phyloP scores from a whole-genome alignment of 1,140 invertebrate genomes.

The Bradysia coprophila region DNA sequence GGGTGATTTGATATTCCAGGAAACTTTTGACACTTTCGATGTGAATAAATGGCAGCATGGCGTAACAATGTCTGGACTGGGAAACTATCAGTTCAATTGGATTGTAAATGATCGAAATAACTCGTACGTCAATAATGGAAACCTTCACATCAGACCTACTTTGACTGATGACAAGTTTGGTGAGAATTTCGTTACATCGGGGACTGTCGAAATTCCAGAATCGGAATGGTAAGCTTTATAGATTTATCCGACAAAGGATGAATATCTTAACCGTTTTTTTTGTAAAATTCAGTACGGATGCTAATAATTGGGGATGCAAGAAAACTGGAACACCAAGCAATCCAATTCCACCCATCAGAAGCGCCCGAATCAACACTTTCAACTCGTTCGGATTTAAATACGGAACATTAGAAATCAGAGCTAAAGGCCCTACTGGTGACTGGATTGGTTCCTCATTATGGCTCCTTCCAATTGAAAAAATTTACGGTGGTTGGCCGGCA shows the following conservation, averaged over 20 bases:
- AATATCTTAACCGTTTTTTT: no score
- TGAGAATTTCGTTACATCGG: slow-evolving; percentile 24
- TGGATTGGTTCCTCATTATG: slow-evolving; percentile 65
- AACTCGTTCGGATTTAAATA: slow-evolving; percentile 44
- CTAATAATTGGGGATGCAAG: no score
- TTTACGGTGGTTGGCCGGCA: no score
- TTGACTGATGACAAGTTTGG: slow-evolving; percentile 36
- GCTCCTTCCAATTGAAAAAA: no score
- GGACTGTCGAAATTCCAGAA: slow-evolving; percentile 26
- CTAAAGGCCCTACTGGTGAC: slow-evolving; percentile 49
- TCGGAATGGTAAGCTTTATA: no score
- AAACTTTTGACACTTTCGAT: slow-evolving; percentile 41
- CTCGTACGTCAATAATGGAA: slow-evolving; percentile 34
- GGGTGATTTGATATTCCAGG: slow-evolving; percentile 38
- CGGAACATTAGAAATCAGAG: slow-evolving; percentile 43
- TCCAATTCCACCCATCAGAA: slow-evolving; percentile 38
- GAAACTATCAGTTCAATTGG: slow-evolving; percentile 8
- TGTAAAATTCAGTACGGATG: no score
- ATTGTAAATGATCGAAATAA: slow-evolving; percentile 31
- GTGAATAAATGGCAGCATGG: slow-evolving; percentile 44
- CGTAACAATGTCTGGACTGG: slow-evolving; percentile 43
- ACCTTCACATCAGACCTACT: slow-evolving; percentile 36
- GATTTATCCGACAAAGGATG: no score
- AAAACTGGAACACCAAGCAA: slow-evolving; percentile 24
- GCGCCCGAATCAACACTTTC: slow-evolving; percentile 41